A percentile compares a stretch with the other conserved stretches of the same genome.
phyloP scores from a whole-genome alignment of 2,113 vertebrate genomes.

The Vanacampus margaritifer region DNA sequence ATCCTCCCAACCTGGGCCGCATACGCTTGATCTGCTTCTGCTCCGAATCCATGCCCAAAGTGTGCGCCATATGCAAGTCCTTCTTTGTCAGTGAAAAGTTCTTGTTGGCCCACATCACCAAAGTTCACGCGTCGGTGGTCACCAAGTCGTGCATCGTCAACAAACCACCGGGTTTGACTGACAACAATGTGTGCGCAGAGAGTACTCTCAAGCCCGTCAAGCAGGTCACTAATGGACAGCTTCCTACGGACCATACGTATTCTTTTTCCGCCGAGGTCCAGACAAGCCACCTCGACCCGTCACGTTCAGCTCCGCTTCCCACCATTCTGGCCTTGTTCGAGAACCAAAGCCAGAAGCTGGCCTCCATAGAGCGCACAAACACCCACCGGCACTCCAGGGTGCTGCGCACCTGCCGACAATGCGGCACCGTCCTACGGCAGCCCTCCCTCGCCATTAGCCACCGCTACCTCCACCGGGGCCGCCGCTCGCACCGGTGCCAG shows the following conservation, averaged over 20 bases:
- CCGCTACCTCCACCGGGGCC: conserved; percentile 69
- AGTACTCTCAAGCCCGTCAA: not conserved
- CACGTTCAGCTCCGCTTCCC: not conserved
- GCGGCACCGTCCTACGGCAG: conserved; percentile 65
- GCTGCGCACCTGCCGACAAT: conserved; percentile 64
- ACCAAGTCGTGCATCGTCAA: conserved; percentile 43
- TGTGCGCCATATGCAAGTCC: conserved; percentile 45
- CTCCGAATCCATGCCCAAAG: conserved; percentile 34
- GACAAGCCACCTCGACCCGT: not conserved
- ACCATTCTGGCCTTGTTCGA: conserved; percentile 60
- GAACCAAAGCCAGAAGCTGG: conserved; percentile 50
- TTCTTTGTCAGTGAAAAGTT: conserved; percentile 39
- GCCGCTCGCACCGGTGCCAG: conserved; percentile 63
- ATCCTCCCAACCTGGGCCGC: conserved; percentile 41
- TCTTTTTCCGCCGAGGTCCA: not conserved
- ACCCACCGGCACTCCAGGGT: conserved; percentile 62
- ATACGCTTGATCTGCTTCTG: conserved; percentile 41
- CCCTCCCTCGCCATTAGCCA: conserved; percentile 65
- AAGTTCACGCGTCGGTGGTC: conserved; percentile 48
- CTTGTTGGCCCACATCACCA: conserved; percentile 39
- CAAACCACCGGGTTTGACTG: not conserved
- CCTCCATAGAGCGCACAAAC: conserved; percentile 46
- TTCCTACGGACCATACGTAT: not conserved
- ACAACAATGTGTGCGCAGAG: conserved; percentile 7
- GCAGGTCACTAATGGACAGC: conserved; percentile 29